Evolutionary conservation across 2,888 invertebrate genomes (phyloP), one percentile per base, ranked within the genome.

Genomic region (Drosophila conformis): DNA sequence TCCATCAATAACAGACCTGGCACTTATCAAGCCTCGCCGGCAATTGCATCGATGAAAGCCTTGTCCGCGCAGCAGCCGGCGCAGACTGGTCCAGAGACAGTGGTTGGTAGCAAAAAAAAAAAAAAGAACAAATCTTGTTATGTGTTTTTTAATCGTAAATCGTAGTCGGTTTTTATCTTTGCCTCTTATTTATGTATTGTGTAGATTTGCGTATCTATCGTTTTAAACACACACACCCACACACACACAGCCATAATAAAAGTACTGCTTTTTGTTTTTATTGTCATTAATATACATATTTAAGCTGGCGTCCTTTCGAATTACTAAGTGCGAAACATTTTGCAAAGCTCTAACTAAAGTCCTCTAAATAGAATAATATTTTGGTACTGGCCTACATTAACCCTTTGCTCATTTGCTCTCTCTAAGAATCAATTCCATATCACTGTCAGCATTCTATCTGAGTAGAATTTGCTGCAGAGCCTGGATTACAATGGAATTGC

Each of bases 21-120:
- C 54, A 78, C 76, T 15, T 89, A 87, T 42, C 87, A 87, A 58
- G 78, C 90, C 38, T 73, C 90, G 7, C 79, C 87, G 31, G 72
- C 84, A 48, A 76, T 80, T 33, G 75, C 78, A 35, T 69, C 87
- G 42, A 79, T 82, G 62, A 84, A 80, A 58, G 62, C 83, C n/a
- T 51, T 87, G 52, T 78, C 91, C 59, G 66, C 81, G 13, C 82
- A 79, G 64, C 83, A 76, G 35, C 76, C 70, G 61, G 46, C 65
- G 31, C 80, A 87, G 29, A 49, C 78, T 40, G 56, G 56, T 56
- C 56, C 56, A 70, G 87, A 87, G 73, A 81, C 89, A 80, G 73
- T 76, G 56, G 69, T 69, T 68, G 58, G 67, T 65, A 80, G 80
- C 59, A 57, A 66, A 71, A 25, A 15, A 25, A 15, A 10, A 25